Base-by-base conservation (phyloP, 2,888 invertebrate species). In the Caenorhabditis becei region DNA sequence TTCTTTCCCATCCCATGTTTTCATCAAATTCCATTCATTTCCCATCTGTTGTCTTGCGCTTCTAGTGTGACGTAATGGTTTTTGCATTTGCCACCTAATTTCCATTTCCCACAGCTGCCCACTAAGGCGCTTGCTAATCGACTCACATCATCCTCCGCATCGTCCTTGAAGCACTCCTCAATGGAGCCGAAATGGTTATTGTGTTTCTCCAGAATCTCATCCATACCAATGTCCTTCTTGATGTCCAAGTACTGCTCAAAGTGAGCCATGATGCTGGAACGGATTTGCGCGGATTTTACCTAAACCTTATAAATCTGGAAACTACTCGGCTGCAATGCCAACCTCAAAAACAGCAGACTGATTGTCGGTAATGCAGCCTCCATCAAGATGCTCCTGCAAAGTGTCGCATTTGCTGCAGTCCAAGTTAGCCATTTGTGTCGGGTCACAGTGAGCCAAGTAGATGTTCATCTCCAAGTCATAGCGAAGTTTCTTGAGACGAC, bases 201-300 rank as follows among this genome's bases (percentile, higher is more conserved):
- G n/a, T 72, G 53, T 10, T 37, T 58, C 1, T 35, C 11, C 16
- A 10, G 0, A 7, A 44, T 63, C 18, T 58, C 35, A 1, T 56
- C 49, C 7, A 58, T 5, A 2, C 35, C 58, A 0, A 23, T 3
- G 11, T 63, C 26, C 32, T 63, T 62, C 23, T 23, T 16, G 18
- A 32, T 20, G 14, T 56, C 32, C 16, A 71, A 18, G n/a, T 18
- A 54, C 16, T 56, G 53, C 23, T 63, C 63, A 7, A 44, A 65
- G 16, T 65, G 47, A 32, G 72, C 63, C 14, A 72, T n/a, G 1
- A 47, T 41, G 0, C 1, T 8, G 8, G 8, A 14, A 0, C n/a
- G 44, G 23, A 70, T 51, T 8, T 24, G 11, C 1, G 18, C 32
- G 1, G 59, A 24, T 14, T 61, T 10, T 18, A 8, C 26, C 61